A percentile compares a stretch with the other conserved stretches of the same genome.
Evolutionary conservation across 2,888 invertebrate species (phyloP).

Genomic region (Drosophila silvestris): DNA sequence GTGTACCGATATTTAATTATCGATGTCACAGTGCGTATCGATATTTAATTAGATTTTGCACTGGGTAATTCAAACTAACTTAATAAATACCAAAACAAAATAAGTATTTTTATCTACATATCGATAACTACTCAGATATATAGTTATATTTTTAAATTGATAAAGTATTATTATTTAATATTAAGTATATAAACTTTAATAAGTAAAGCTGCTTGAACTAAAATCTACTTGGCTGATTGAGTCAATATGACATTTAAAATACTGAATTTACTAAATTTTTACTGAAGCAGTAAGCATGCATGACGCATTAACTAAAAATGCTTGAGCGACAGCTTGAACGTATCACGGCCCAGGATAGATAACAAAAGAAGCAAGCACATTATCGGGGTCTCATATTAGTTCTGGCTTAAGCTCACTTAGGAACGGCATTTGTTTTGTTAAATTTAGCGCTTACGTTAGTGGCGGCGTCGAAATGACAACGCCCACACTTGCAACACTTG

Average conservation of each 20-base stretch:
- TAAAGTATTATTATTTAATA: neutral
- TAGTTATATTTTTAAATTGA: neutral
- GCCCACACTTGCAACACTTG: conserved; percentile 65
- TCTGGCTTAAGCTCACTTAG: conserved; percentile 62
- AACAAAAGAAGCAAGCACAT: conserved; percentile 38
- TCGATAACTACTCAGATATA: neutral
- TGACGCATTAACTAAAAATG: neutral
- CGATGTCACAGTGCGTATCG: neutral
- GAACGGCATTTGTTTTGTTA: conserved; percentile 47
- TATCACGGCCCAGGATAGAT: conserved; percentile 24
- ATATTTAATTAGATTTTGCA: conserved; percentile 6
- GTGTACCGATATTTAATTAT: conserved; percentile 12
- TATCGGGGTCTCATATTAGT: conserved; percentile 16
- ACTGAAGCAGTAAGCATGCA: neutral
- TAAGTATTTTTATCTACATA: neutral
- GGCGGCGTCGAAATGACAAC: conserved; percentile 63
- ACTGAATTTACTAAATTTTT: neutral
- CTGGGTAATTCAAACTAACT: no score
- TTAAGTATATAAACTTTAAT: neutral
- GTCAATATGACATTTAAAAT: neutral
- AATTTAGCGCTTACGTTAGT: conserved; percentile 60
- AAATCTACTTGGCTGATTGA: neutral
- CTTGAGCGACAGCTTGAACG: conserved; percentile 13
- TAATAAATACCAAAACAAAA: neutral
- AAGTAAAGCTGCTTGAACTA: neutral